Conservation (phyloP, 2,113 vertebrate species). For the Passer montanus region DNA sequence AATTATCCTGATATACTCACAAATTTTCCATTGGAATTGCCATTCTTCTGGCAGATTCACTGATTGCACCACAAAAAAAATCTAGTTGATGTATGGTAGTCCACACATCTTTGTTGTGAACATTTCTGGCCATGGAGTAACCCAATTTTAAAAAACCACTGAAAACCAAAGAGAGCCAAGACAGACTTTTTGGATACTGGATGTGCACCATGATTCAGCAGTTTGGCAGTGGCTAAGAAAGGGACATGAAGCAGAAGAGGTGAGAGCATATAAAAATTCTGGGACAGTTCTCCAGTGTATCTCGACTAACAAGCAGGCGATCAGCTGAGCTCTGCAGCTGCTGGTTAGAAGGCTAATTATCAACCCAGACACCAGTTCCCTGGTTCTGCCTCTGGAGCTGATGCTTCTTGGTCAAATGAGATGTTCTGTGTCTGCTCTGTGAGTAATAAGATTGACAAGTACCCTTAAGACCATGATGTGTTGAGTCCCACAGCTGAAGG, state of each 20-base stretch:
- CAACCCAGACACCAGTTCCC: not conserved
- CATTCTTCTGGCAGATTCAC: not conserved
- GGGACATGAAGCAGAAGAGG: not conserved
- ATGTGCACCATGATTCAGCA: not conserved
- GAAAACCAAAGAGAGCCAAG: not conserved
- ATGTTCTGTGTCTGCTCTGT: not conserved
- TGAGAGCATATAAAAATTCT: not conserved
- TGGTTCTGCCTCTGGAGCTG: not conserved
- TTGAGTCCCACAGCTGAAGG: not conserved
- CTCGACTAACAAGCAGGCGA: not conserved
- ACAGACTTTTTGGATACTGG: not conserved
- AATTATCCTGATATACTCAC: not conserved
- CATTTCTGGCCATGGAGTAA: not conserved
- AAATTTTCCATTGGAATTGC: not conserved
- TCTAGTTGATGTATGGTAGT: not conserved
- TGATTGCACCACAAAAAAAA: not conserved
- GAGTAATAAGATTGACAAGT: not conserved
- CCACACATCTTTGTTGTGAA: not conserved
- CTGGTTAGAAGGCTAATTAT: not conserved
- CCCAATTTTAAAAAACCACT: not conserved
- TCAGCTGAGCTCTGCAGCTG: accelerated
- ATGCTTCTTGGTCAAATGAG: not conserved
- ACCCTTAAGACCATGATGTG: not conserved
- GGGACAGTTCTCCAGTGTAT: not conserved
- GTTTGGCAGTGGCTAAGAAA: not conserved